Base-by-base conservation (phyloP, 2,797 vertebrate species). In the Pseudochirops cupreus region DNA sequence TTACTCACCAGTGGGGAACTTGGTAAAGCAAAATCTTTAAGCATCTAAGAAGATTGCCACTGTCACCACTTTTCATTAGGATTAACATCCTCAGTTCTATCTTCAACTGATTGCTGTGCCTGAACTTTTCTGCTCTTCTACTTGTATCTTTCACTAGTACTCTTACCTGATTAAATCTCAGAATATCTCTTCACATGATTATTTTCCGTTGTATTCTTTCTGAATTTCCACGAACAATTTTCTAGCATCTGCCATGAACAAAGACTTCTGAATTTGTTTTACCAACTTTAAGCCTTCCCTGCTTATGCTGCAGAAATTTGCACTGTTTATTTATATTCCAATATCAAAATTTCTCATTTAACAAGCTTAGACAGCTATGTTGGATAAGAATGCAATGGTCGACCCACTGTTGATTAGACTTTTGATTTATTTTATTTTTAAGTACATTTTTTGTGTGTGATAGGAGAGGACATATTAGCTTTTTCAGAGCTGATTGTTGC, bases 161-260 rank as follows among this genome's bases (percentile, higher is more conserved):
- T 96, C 56, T 91, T 50, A 97, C n/a, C 91, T 98, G 97, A 98
- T 98, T 98, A 98, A 97, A 91, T 98, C 95, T 96, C 94, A 95
- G 67, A 97, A 96, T 95, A 74, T 96, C 91, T 97, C 90, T 0
- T 95, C 94, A 95, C 94, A 92, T 98, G 95, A 98, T 98, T 97
- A 97, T 91, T 53, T 97, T 92, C 56, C 67, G 92, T n/a, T 53
- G 53, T 13, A 93, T 82, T 97, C 98, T 91, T 95, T 96, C 96
- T 93, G 57, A 90, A 95, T 94, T 97, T 57, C 90, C 94, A 92
- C 54, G 46, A 91, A 89, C 96, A 94, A 97, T 97, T 98, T 97
- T 95, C 92, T 91, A 50, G 97, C 82, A 90, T 97, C 53, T 96
- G 52, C 93, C 52, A 87, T 97, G 91, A 57, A 96, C 93, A 94